Base-by-base conservation (phyloP, 1,140 invertebrate genomes). In the Tetraneura akinire region DNA sequence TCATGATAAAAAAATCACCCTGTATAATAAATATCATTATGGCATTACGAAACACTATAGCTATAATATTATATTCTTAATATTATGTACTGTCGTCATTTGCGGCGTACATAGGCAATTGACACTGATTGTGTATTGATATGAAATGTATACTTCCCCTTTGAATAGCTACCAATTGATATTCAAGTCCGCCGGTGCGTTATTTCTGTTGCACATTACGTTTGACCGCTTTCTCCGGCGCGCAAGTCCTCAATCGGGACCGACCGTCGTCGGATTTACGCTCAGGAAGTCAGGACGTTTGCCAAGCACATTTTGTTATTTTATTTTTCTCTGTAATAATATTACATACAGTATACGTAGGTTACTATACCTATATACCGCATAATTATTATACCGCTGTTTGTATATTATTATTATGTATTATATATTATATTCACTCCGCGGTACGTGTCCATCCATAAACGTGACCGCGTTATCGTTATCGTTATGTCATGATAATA, bases 141-240 rank as follows among this genome's bases (percentile, higher is more conserved):
- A n/a, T 53, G 4, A n/a, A n/a, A n/a, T n/a, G n/a, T n/a, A n/a
- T 53, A 10, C 49, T 49, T 47, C 64, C 21, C 23, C 42, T 70
- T 70, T 10, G 66, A 26, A 70, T 16, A 23, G 45, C 16, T n/a
- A n/a, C n/a, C 66, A 26, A 70, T 70, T 49, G 66, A 49, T 70
- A 49, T 70, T 49, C 66, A 49, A 3, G 23, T 26, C 66, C 23
- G 45, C 1, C 11, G 16, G 45, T 49, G 14, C 16, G 66, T 49
- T n/a, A n/a, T n/a, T 47, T 49, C 32, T 16, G 45, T 49, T 18
- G 18, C 4, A 18, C 11, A 53, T 53, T 53, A 23, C 66, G 45
- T 49, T 70, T 26, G 45, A 70, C 66, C 45, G 66, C 66, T 70
- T 70, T 70, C 66, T 26, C 66, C 26, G 64, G n/a, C 42, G 64